Conservation (phyloP, 1,140 invertebrate genomes). For the Drosophila sp. region DNA sequence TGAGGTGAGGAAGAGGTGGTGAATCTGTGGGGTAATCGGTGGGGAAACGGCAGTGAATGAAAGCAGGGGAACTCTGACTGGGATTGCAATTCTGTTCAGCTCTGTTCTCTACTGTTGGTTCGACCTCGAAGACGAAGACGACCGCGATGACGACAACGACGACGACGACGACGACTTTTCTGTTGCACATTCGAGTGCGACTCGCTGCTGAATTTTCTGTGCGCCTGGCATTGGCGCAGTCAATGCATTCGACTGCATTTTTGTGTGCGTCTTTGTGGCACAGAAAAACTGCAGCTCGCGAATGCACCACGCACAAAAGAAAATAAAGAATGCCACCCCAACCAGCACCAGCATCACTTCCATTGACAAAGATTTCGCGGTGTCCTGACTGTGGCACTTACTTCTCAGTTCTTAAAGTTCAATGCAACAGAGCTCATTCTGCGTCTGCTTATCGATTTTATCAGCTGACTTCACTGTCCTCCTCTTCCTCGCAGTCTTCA, state of each 20-base stretch:
- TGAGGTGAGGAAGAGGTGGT: not conserved
- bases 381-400: not conserved
- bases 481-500: not conserved
- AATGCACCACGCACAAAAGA: conserved; percentile 48
- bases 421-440: conserved; percentile 7
- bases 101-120: too few species aligned
- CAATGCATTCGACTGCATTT: conserved; percentile 77
- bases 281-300: conserved; percentile 51
- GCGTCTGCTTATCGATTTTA: conserved; percentile 66
- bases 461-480: conserved; percentile 26
- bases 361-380: conserved; percentile 2
- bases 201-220: conserved; percentile 53
- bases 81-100: conserved; percentile 34
- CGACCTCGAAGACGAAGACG: conserved; percentile 47
- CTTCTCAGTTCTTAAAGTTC: conserved; percentile 14
- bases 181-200: conserved; percentile 38
- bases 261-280: conserved; percentile 48
- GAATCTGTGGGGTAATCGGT: too few species aligned
- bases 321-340: not conserved
- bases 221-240: conserved; percentile 69
- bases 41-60: not conserved
- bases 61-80: not conserved
- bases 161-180: not conserved
- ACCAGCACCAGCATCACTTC: not conserved
- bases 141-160: too few species aligned